These are phyloP conservation scores for Amitus sp. DNA, from an alignment of 2,888 invertebrate genomes.

Conservation along the genomic window DNA sequence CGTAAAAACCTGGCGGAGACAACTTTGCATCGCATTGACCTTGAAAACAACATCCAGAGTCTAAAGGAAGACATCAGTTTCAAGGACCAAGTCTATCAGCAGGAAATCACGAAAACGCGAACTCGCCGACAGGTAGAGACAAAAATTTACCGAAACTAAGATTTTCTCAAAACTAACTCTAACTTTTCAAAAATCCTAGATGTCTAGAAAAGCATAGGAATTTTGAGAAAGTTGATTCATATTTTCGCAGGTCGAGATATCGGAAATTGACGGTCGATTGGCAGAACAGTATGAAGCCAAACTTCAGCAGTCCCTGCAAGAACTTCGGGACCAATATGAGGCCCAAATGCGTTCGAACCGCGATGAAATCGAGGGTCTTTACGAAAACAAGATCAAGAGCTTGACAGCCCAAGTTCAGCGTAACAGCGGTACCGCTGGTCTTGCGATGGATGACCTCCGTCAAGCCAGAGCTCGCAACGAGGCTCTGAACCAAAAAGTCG, in stretches of 20 bases:
- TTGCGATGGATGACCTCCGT: conserved; percentile 86
- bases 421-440: conserved; percentile 76
- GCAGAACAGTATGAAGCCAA: conserved; percentile 95
- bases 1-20: conserved; percentile 94
- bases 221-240: background rate
- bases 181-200: too few species aligned
- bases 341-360: conserved; percentile 88
- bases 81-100: conserved; percentile 84
- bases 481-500: conserved; percentile 76
- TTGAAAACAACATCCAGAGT: conserved; percentile 93
- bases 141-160: too few species aligned
- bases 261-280: conserved; percentile 92
- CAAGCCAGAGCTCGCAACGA: conserved; percentile 81
- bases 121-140: conserved; percentile 78
- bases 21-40: conserved; percentile 90
- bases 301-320: conserved; percentile 89
- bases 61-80: conserved; percentile 91
- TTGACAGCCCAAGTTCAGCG: conserved; percentile 78
- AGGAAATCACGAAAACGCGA: conserved; percentile 90
- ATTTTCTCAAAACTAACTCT: too few species aligned
- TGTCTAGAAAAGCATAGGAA: conserved; percentile 5
- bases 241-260: conserved; percentile 80
- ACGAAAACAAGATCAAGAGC: conserved; percentile 85
- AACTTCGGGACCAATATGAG: conserved; percentile 93
- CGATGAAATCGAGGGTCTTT: conserved; percentile 88